A percentile compares a stretch with the other conserved stretches of the same genome.
Conservation (phyloP, 2,888 invertebrate species). For the Gonocerus acuteangulatus region DNA sequence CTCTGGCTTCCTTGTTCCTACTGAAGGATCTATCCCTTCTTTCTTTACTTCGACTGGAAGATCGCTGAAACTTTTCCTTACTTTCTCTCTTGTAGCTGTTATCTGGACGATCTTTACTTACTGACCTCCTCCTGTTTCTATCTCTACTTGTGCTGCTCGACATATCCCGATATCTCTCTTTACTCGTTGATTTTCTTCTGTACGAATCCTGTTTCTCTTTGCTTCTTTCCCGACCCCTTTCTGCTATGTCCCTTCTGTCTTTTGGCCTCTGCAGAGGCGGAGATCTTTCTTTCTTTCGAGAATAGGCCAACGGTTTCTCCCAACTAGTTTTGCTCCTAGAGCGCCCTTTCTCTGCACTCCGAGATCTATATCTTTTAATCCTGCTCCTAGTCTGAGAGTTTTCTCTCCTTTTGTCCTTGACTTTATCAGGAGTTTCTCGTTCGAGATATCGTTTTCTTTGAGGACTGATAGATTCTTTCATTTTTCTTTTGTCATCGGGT, state of each 20-base stretch:
- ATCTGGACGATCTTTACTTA: constrained; percentile 1
- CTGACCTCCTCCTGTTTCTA: constrained; percentile 36
- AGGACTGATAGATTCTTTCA: constrained; percentile 1
- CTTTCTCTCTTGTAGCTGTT: background rate
- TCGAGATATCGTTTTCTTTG: constrained; percentile 24
- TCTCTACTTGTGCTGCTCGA: constrained; percentile 21
- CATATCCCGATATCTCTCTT: constrained; percentile 12
- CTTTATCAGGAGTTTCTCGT: constrained; percentile 21
- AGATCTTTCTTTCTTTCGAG: constrained; percentile 4
- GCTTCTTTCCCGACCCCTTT: constrained; percentile 1
- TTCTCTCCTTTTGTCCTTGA: constrained; percentile 9
- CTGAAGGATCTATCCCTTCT: constrained; percentile 42
- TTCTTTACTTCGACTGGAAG: constrained; percentile 9
- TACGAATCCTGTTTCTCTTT: constrained; percentile 12
- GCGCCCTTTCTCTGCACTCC: constrained; percentile 17
- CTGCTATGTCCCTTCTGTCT: background rate
- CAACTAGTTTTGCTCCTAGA: constrained; percentile 3
- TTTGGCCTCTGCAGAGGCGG: constrained; percentile 4
- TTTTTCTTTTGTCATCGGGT: constrained; percentile 25
- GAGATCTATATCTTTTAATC: constrained; percentile 19
- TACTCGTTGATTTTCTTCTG: constrained; percentile 15
- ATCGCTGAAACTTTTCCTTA: background rate
- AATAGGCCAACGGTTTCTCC: constrained; percentile 8
- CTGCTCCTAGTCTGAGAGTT: constrained; percentile 20
- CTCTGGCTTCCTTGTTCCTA: constrained; percentile 38